Evolutionary conservation across 2,113 vertebrate genomes (phyloP), one percentile per base, ranked within the genome.

Genomic region (Trinectes maculatus): DNA sequence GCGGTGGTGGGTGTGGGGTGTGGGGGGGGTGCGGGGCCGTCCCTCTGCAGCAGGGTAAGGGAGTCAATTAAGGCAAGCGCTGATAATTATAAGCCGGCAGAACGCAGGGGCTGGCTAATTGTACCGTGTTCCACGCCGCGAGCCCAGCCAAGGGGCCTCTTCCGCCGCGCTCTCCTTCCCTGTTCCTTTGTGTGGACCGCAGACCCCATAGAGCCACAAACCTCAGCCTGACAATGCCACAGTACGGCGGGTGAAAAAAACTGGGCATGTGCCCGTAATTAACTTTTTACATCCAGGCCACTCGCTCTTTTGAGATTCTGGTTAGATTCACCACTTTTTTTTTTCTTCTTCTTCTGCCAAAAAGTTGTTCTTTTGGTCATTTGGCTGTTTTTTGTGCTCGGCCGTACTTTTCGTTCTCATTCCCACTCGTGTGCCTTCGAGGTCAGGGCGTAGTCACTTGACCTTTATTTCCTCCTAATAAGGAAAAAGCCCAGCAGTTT

Each of bases 81-180:
- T 93, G 93, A 92, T 94, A 94, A 96, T 96, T 96, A 94, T 93
- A 94, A 95, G 92, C 93, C 91, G 91, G 82, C 92, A 92, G 87
- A 92, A 97, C 94, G 85, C 82, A 82, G 83, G 89, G 91, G 88
- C 90, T 87, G 87, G 89, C 88, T 93, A 91, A 93, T 93, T 93
- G 91, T 90, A 86, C 84, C 83, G 85, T 82, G 89, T 87, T 92
- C 83, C 80, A 80, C 76, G 87, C 87, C 71, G 83, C 58, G 85
- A 92, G 90, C 82, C 71, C 85, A 85, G 87, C 86, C 88, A 62
- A 85, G 89, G 84, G 88, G 87, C 88, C 87, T 86, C 77, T 82
- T n/a, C 75, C 46, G 70, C 67, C 62, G 69, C 60, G 70, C 74
- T 81, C 70, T 78, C 86, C 63, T 77, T 83, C 59, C 72, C 65